phyloP scores from a whole-genome alignment of 2,113 vertebrate species.

The Galbula dea region DNA sequence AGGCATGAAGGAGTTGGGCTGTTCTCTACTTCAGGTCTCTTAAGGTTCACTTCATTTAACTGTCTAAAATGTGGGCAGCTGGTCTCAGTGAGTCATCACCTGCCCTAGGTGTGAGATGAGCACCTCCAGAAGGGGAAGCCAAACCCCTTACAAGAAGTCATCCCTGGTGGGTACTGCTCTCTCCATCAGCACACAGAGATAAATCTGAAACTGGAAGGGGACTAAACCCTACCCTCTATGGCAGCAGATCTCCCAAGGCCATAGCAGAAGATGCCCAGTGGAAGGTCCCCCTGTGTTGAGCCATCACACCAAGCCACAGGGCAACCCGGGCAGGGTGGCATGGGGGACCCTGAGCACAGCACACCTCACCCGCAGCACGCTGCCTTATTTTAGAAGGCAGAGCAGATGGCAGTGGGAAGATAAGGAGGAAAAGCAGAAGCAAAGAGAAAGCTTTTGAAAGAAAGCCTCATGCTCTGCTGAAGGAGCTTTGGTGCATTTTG shows the following conservation, averaged over 20 bases:
- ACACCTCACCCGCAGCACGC: not conserved
- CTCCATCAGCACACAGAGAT: not conserved
- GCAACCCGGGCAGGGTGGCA: not conserved
- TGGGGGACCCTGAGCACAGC: not conserved
- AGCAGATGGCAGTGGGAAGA: slow-evolving; percentile 60
- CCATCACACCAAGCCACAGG: fast-evolving
- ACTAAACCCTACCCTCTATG: not conserved
- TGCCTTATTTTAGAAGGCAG: slow-evolving; percentile 50
- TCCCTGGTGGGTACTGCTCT: not conserved
- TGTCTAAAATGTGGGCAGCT: not conserved
- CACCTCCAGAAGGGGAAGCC: not conserved
- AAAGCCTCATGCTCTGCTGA: not conserved
- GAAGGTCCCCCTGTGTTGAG: not conserved
- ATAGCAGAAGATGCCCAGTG: not conserved
- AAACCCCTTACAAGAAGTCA: not conserved
- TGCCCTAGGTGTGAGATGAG: not conserved
- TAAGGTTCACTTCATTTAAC: not conserved
- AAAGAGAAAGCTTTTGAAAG: not conserved
- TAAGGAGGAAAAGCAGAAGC: not conserved
- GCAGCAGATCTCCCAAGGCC: not conserved
- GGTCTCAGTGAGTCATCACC: not conserved
- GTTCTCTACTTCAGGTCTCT: not conserved
- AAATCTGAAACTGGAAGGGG: not conserved
- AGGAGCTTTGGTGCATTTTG: not conserved
- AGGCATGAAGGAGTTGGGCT: not conserved